Evolutionary conservation across 1,140 invertebrate species (phyloP), one percentile per base, ranked within the genome.

Genomic region (Hylaeus volcanicus): DNA sequence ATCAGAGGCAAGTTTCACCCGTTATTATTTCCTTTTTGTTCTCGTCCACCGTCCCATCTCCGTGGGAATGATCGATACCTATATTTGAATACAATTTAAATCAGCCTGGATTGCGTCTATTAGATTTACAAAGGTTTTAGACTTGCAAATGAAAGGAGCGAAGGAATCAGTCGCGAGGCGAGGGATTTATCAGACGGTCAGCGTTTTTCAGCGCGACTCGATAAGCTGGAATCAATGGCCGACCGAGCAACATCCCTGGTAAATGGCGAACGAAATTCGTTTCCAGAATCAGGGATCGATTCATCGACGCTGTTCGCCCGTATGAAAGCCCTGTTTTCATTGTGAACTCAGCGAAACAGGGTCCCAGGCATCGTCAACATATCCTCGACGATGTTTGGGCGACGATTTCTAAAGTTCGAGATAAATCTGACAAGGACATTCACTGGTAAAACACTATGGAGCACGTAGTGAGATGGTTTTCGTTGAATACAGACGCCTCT

Each of bases 221-320:
- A 86, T 86, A 70, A 60, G 60, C 56, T n/a, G 5, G 74, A 73
- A 55, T 55, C 76, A 74, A 66, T 71, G 74, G 45, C 56, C 64
- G 41, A 60, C 11, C 74, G 55, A 79, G 73, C 61, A 43, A 70
- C 56, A 58, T 64, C 26, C 15, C 37, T n/a, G 48, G 15, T 64
- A 60, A 43, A 1, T 9, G 68, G 11, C 37, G 45, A 45, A 80
- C 64, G 74, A 74, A 74, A 78, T 53, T 79, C 51, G 75, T 79
- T 85, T 82, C 72, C 74, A 61, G 51, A 78, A 85, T 73, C 68
- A 53, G 55, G 26, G n/a, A 64, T 79, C 69, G 69, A 81, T 75
- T 76, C 45, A 37, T 26, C 45, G 45, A 9, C n/a, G 43, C 1
- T n/a, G 64, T 15, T 5, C n/a, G 8, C 3, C 11, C 43, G 39